Conservation (phyloP, 2,888 invertebrate species). For the Standfussiana lucernea region DNA sequence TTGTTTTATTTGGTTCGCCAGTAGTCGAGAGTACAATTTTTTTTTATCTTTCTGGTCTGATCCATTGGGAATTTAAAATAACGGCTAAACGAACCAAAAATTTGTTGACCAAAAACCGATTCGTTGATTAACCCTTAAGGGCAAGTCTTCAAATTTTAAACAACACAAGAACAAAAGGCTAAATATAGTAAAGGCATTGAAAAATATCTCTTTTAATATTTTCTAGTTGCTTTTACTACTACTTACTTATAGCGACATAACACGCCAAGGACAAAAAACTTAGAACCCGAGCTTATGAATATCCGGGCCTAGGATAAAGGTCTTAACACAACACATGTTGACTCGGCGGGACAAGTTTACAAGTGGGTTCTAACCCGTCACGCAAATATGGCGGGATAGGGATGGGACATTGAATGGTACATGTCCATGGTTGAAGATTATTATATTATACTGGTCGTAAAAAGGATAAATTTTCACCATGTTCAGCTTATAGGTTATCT, state of each 20-base stretch:
- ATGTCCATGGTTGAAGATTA: not conserved
- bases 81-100: not conserved
- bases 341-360: constrained; percentile 40
- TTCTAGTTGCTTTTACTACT: not conserved
- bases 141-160: not conserved
- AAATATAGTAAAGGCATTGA: not conserved
- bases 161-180: not conserved
- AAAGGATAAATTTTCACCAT: too few relatives aligned
- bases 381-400: constrained; percentile 51
- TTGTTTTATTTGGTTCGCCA: not conserved
- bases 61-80: not conserved
- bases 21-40: not conserved
- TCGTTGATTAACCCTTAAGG: not conserved
- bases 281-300: not conserved
- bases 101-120: not conserved
- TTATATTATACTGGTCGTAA: not conserved
- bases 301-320: constrained; percentile 43
- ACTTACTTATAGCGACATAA: not conserved
- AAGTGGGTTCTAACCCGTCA: constrained; percentile 51
- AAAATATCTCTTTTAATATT: not conserved
- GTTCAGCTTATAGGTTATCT: too few relatives aligned
- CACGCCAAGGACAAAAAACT: constrained; percentile 20
- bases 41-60: not conserved
- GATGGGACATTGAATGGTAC: constrained; percentile 15
- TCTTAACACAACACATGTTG: constrained; percentile 53